These are phyloP conservation scores for Drosophila cyrtoloma DNA, from an alignment of 2,888 invertebrate genomes.

Conservation along the genomic window DNA sequence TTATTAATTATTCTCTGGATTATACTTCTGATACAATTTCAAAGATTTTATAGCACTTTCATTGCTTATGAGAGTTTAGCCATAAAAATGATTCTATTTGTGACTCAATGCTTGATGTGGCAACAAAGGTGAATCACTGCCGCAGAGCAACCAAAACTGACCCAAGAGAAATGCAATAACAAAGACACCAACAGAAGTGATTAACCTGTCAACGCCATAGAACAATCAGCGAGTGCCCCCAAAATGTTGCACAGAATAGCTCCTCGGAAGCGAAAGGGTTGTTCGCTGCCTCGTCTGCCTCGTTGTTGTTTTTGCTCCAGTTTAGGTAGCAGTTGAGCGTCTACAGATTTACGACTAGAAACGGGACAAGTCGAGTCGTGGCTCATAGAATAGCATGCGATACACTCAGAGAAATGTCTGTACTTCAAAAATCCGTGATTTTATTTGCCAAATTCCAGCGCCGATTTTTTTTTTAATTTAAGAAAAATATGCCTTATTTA, in stretches of 20 bases:
- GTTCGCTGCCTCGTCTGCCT: background rate
- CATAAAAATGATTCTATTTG: background rate
- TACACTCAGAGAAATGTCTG: background rate
- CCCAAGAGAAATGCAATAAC: slow-evolving; percentile 47
- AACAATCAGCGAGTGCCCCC: slow-evolving; percentile 65
- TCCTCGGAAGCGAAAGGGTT: slow-evolving; percentile 23
- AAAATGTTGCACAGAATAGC: slow-evolving; percentile 51
- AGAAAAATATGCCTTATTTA: no score
- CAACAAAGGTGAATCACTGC: slow-evolving; percentile 58
- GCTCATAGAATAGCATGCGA: slow-evolving; percentile 17
- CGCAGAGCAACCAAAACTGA: slow-evolving; percentile 54
- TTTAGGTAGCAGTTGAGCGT: slow-evolving; percentile 43
- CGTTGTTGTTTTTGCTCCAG: slow-evolving; percentile 42
- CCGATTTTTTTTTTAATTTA: background rate
- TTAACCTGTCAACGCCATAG: slow-evolving; percentile 79
- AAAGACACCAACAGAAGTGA: slow-evolving; percentile 45
- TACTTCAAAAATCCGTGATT: background rate
- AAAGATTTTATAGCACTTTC: background rate
- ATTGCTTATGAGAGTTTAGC: background rate
- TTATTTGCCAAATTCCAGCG: no score
- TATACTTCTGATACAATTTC: background rate
- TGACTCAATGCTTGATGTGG: background rate
- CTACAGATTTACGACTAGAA: slow-evolving; percentile 75
- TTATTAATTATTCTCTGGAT: background rate
- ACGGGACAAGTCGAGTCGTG: slow-evolving; percentile 12